These are phyloP conservation scores for Cygnus buccinator DNA, from an alignment of 2,113 vertebrate genomes.

Conservation along the genomic window DNA sequence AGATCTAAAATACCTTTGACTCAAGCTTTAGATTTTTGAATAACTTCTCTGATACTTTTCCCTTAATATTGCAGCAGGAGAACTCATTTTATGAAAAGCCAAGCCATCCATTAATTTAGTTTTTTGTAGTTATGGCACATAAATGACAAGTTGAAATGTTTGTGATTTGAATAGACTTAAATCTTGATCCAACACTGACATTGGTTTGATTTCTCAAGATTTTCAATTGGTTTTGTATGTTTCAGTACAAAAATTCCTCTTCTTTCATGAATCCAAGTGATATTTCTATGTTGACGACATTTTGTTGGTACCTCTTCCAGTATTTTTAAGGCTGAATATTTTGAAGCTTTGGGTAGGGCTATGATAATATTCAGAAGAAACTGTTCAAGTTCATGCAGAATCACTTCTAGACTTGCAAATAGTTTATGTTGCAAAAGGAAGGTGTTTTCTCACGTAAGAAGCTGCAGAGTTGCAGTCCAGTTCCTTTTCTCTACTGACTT, in stretches of 20 bases:
- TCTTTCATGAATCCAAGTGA: background rate
- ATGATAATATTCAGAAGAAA: background rate
- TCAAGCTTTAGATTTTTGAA: background rate
- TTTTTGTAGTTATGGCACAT: background rate
- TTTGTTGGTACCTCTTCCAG: background rate
- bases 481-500: background rate
- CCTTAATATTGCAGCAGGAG: background rate
- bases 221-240: background rate
- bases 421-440: background rate
- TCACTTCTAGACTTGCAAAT: background rate
- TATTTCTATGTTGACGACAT: background rate
- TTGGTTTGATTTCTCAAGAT: background rate
- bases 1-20: background rate
- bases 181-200: background rate
- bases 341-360: background rate
- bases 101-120: background rate
- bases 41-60: background rate
- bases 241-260: background rate
- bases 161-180: background rate
- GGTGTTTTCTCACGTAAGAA: background rate
- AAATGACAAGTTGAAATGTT: background rate
- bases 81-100: background rate
- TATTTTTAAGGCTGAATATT: background rate
- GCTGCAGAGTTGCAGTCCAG: background rate
- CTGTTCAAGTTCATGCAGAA: background rate